Evolutionary conservation across 2,113 vertebrate genomes (phyloP).

Genomic region (Malurus cyaneus): DNA sequence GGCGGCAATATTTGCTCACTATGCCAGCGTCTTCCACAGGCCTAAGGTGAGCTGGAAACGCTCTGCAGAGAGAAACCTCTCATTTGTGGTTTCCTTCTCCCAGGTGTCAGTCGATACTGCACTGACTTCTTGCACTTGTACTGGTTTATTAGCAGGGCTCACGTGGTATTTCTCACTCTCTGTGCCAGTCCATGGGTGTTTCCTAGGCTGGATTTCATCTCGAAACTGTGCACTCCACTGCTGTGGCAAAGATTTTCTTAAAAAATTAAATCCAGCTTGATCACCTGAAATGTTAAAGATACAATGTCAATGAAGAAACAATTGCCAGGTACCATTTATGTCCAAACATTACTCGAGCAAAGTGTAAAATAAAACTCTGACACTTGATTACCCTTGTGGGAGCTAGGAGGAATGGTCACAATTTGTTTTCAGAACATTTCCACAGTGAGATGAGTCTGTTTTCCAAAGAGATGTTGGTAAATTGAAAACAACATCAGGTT

Average conservation of each 20-base stretch:
- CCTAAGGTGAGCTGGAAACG: neutral
- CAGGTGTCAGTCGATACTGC: neutral
- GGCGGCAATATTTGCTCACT: conserved; percentile 48
- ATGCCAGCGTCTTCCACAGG: neutral
- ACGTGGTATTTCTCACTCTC: neutral
- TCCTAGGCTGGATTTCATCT: neutral
- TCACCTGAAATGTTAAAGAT: neutral
- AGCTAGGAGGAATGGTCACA: neutral
- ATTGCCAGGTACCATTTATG: neutral
- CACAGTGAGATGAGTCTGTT: neutral
- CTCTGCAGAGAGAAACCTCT: neutral
- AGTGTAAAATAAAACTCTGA: neutral
- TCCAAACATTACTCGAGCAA: neutral
- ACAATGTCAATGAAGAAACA: neutral
- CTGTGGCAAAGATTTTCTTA: neutral
- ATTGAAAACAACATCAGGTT: conserved; percentile 20
- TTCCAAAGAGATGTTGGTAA: neutral
- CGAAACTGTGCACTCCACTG: neutral
- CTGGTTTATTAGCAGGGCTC: neutral
- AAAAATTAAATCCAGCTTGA: neutral
- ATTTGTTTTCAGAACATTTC: conserved; percentile 1
- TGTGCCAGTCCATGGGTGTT: neutral
- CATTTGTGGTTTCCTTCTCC: neutral
- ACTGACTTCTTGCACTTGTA: neutral
- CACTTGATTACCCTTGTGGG: neutral